Conservation (phyloP, 2,888 invertebrate genomes). For the Stenodera caucasica region DNA sequence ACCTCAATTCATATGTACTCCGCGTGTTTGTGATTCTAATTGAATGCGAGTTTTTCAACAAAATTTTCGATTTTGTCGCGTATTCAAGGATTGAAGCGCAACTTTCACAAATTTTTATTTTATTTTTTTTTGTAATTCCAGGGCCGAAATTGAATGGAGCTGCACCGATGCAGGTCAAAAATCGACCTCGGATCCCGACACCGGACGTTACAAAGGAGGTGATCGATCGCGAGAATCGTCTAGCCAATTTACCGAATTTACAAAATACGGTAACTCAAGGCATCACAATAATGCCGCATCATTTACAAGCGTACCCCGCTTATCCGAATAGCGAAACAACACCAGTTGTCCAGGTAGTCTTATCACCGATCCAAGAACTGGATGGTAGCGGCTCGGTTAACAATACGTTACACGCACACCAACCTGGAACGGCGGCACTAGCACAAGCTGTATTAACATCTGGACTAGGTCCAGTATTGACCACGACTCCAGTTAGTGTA, state of each 20-base stretch:
- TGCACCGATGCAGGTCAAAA: slow-evolving; percentile 70
- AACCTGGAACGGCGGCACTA: slow-evolving; percentile 74
- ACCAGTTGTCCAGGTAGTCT: slow-evolving; percentile 74
- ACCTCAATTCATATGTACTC: slow-evolving; percentile 14
- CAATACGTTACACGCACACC: slow-evolving; percentile 70
- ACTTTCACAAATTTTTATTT: not conserved
- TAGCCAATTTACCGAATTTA: slow-evolving; percentile 53
- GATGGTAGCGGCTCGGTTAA: slow-evolving; percentile 73
- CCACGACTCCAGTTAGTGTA: slow-evolving; percentile 58
- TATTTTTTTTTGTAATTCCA: slow-evolving; percentile 45
- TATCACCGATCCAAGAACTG: slow-evolving; percentile 83
- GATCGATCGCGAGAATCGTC: slow-evolving; percentile 69
- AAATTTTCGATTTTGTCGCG: not conserved
- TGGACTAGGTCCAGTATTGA: slow-evolving; percentile 57
- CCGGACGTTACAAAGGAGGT: slow-evolving; percentile 85
- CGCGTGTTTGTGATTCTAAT: slow-evolving; percentile 14
- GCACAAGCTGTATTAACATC: slow-evolving; percentile 78
- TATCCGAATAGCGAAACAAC: slow-evolving; percentile 62
- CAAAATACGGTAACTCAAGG: slow-evolving; percentile 51
- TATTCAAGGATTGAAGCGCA: not conserved
- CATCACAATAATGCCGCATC: slow-evolving; percentile 71
- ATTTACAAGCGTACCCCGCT: slow-evolving; percentile 56
- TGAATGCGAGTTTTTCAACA: too few relatives aligned
- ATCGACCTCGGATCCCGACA: slow-evolving; percentile 85
- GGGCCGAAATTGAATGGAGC: slow-evolving; percentile 69